Evolutionary conservation across 2,888 invertebrate species (phyloP), one percentile per base, ranked within the genome.

Genomic region (Hirtodrosophila duncani): DNA sequence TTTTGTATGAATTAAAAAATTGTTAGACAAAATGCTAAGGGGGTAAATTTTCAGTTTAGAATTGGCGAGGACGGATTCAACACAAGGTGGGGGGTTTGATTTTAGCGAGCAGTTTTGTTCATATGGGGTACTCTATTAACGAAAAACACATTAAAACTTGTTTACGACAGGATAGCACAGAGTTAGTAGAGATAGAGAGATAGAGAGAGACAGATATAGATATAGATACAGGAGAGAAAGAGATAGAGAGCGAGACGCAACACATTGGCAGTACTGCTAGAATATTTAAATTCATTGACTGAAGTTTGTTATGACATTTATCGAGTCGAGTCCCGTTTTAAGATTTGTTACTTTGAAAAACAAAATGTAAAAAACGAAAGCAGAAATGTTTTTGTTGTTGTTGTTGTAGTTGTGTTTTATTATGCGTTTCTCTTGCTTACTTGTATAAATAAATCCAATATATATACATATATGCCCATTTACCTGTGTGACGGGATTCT

Each of bases 401-500:
- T 36, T 42, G 29, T 20, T 37, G 6, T n/a, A 34, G 16, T 27
- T 20, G 29, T 41, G 24, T 21, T 31, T 18, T 45, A 24, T 24
- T 13, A 9, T 38, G 14, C 24, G 16, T 17, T 9, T 14, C 13
- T 29, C 7, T 16, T 23, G 24, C 48, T 49, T 31, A 27, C 20
- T 49, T 29, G 48, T 38, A 51, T 51, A 53, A 38, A 51, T 53
- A 30, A 27, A 34, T 50, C 51, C 33, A 27, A 55, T 45, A 43
- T 41, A 29, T 42, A n/a, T 29, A 29, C 11, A 3, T 23, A 45
- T 55, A 36, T 20, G 38, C n/a, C n/a, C n/a, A 85, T 87, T 90
- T 89, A 95, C 95, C 94, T 95, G 95, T 77, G 94, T 94, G 77
- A 95, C 94, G 64, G 95, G 95, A 88, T 95, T 95, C 85, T 95